Base-by-base conservation (phyloP, 1,140 invertebrate species). In the Mya arenaria region DNA sequence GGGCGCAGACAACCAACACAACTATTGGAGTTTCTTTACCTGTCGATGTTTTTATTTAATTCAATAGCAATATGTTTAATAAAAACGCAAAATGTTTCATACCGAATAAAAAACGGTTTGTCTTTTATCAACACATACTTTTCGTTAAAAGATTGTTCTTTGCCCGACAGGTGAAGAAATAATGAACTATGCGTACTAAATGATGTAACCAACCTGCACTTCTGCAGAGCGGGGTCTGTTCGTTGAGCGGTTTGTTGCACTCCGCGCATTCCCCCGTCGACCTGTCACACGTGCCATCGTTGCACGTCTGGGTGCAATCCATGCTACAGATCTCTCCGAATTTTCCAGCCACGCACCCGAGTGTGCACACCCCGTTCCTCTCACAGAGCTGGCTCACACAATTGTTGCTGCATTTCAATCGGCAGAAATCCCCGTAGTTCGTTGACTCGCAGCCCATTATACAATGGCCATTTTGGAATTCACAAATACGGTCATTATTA, bases 121-220 rank as follows among this genome's bases (percentile, higher is more conserved):
- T n/a, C n/a, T n/a, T n/a, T n/a, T n/a, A n/a, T n/a, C n/a, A n/a
- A n/a, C n/a, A n/a, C n/a, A n/a, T n/a, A n/a, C n/a, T n/a, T n/a
- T n/a, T n/a, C n/a, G n/a, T n/a, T n/a, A n/a, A n/a, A n/a, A n/a
- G n/a, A n/a, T n/a, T n/a, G n/a, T n/a, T n/a, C n/a, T n/a, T n/a
- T n/a, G n/a, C n/a, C n/a, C n/a, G n/a, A n/a, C n/a, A n/a, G n/a
- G n/a, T n/a, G n/a, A n/a, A n/a, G n/a, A n/a, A n/a, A n/a, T n/a
- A n/a, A n/a, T n/a, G n/a, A n/a, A n/a, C n/a, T n/a, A n/a, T n/a
- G n/a, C n/a, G n/a, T n/a, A n/a, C n/a, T n/a, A n/a, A n/a, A n/a
- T n/a, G n/a, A n/a, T n/a, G n/a, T n/a, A n/a, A 66, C 75, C 58
- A 69, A 80, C 77, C 66, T 17, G 77, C 77, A 1, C 19, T 71